Conservation (phyloP, 35 echinoderm and acorn worm species). For the Anneissia japonica region DNA sequence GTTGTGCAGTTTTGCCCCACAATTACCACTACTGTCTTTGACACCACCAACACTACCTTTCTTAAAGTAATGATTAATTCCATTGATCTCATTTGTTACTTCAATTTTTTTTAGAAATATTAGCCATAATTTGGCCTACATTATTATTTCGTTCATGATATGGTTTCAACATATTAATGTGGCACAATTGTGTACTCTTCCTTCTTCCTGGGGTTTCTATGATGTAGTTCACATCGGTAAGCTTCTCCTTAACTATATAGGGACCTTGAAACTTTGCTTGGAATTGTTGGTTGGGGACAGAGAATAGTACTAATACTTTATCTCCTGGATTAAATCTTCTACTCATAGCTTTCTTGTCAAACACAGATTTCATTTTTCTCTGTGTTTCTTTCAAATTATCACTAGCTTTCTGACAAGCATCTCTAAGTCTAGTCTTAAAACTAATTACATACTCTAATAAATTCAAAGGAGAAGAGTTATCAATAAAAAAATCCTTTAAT, state of each 20-base stretch:
- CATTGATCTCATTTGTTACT: too few relatives aligned
- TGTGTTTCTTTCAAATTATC: constrained; percentile 36
- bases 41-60: too few relatives aligned
- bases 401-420: constrained; percentile 42
- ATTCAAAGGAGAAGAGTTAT: constrained; percentile 6
- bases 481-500: constrained; percentile 52
- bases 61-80: too few relatives aligned
- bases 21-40: too few relatives aligned
- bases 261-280: constrained; percentile 54
- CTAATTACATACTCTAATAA: constrained; percentile 59
- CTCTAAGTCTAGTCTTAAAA: constrained; percentile 39
- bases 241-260: constrained; percentile 33
- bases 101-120: too few relatives aligned
- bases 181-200: constrained; percentile 42
- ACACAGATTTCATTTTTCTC: constrained; percentile 51
- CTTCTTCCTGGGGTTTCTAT: constrained; percentile 42
- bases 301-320: constrained; percentile 45
- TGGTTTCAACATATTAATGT: constrained; percentile 56
- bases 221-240: constrained; percentile 49
- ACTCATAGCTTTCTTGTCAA: constrained; percentile 40
- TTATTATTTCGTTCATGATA: constrained; percentile 31
- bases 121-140: too few relatives aligned
- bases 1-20: too few relatives aligned
- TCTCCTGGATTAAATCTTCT: constrained; percentile 42
- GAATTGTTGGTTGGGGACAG: constrained; percentile 22